Conservation (phyloP, 2,888 invertebrate genomes). For the Ophioninae sp. region DNA sequence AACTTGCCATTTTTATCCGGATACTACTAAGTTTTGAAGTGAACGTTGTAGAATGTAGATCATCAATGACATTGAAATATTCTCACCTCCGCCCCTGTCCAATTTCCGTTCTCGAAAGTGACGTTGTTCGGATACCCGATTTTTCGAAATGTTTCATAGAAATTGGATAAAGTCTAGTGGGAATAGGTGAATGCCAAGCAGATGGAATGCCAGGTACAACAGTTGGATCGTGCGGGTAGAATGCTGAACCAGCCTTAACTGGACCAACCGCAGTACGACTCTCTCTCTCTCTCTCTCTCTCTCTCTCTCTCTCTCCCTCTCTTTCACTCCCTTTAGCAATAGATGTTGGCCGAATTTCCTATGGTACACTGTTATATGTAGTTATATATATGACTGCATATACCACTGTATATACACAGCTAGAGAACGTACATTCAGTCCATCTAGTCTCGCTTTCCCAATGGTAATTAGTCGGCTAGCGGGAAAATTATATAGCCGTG, state of each 20-base stretch:
- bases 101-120: background rate
- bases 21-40: background rate
- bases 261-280: background rate
- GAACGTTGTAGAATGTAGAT: background rate
- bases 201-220: background rate
- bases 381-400: background rate
- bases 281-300: background rate
- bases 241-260: background rate
- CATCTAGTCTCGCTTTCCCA: constrained; percentile 13
- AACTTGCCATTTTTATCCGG: no score
- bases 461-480: constrained; percentile 25
- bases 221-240: background rate
- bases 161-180: background rate
- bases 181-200: background rate
- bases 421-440: background rate
- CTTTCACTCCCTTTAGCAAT: background rate
- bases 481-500: constrained; percentile 23
- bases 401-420: constrained; percentile 9
- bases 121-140: no score
- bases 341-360: constrained; percentile 26
- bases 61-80: background rate
- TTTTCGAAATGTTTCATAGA: background rate
- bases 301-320: constrained; percentile 15
- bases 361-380: constrained; percentile 13
- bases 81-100: background rate